phyloP scores from a whole-genome alignment of 2,797 vertebrate species.

The Crypturellus tataupa region DNA sequence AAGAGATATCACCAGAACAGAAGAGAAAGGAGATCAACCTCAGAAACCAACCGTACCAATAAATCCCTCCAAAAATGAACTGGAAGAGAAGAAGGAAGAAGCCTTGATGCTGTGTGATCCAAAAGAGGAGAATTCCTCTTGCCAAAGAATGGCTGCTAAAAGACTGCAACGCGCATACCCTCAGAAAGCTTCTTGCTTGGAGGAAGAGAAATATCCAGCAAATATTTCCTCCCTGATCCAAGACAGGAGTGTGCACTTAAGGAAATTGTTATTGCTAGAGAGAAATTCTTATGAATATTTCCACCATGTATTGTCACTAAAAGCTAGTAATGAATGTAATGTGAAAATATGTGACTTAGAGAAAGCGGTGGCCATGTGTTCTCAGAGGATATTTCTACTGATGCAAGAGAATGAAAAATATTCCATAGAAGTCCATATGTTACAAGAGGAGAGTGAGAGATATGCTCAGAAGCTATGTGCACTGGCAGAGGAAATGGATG shows the following conservation, averaged over 20 bases:
- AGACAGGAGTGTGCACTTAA: not conserved
- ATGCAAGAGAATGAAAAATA: not conserved
- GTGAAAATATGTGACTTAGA: not conserved
- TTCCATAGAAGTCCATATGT: not conserved
- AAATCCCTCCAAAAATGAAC: not conserved
- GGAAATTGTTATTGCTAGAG: not conserved
- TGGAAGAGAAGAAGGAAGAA: not conserved
- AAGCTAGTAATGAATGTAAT: not conserved
- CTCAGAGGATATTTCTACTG: constrained; percentile 18
- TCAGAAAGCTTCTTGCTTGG: not conserved
- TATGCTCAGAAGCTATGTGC: constrained; percentile 68
- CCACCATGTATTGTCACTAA: not conserved
- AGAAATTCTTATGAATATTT: not conserved
- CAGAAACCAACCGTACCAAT: not conserved
- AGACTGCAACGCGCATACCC: accelerated
- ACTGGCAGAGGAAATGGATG: constrained; percentile 74
- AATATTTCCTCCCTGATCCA: not conserved
- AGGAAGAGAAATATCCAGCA: not conserved
- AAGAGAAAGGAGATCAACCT: not conserved
- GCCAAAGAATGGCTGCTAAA: not conserved
- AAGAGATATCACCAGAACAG: not conserved
- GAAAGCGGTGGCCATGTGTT: not conserved
- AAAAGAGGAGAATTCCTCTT: not conserved
- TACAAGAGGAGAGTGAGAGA: constrained; percentile 73
- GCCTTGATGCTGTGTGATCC: not conserved